Evolutionary conservation across 2,888 invertebrate genomes (phyloP).

Genomic region (Sinopyrophorus schimmeli): DNA sequence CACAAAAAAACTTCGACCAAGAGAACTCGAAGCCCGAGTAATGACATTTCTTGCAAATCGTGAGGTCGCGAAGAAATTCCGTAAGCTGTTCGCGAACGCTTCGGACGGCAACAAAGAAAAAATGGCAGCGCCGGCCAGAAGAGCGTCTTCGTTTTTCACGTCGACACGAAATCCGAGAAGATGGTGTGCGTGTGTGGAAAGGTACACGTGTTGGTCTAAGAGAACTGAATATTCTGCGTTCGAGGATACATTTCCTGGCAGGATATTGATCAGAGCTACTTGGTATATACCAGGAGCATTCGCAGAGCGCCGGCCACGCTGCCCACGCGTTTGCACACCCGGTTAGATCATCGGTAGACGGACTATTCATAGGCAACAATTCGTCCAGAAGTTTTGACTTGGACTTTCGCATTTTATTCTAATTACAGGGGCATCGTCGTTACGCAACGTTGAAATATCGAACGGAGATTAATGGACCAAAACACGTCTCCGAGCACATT

Average conservation of each 20-base stretch:
- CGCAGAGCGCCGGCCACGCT: conserved; percentile 60
- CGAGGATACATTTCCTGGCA: conserved; percentile 61
- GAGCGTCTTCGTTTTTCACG: conserved; percentile 1
- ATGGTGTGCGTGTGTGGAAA: background rate
- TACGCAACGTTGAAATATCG: too few relatives aligned
- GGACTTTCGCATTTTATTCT: too few relatives aligned
- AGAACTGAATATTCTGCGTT: conserved; percentile 41
- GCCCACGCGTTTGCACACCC: conserved; percentile 43
- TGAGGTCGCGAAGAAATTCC: conserved; percentile 45
- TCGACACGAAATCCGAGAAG: background rate
- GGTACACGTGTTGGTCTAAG: conserved; percentile 26
- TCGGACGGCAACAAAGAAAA: background rate
- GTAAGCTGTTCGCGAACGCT: conserved; percentile 5
- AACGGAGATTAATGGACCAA: too few relatives aligned
- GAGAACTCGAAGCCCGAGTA: conserved; percentile 53
- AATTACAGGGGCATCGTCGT: too few relatives aligned
- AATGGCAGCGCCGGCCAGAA: conserved; percentile 4
- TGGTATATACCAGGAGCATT: conserved; percentile 60
- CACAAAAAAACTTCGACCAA: conserved; percentile 51
- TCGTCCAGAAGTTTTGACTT: too few relatives aligned
- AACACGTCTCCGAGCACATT: too few relatives aligned
- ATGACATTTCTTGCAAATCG: conserved; percentile 61
- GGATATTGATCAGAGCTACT: conserved; percentile 58
- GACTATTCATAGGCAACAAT: too few relatives aligned
- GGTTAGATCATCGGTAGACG: conserved; percentile 8